phyloP scores from a whole-genome alignment of 2,113 vertebrate genomes.

The Eclectus roratus region DNA sequence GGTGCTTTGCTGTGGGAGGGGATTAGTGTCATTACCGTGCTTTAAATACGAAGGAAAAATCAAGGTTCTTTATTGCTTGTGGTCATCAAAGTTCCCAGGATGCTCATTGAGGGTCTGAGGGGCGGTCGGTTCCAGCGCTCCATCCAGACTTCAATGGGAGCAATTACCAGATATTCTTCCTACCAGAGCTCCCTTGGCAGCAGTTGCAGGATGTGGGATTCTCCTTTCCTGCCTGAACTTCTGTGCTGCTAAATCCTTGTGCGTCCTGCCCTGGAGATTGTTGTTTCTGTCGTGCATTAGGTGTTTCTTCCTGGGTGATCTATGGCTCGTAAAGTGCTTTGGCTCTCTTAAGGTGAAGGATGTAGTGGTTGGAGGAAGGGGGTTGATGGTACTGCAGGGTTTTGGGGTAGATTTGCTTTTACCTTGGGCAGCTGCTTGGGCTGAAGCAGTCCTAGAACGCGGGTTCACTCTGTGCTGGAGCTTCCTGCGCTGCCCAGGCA shows the following conservation, averaged over 20 bases:
- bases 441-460: background rate
- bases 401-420: background rate
- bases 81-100: background rate
- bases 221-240: background rate
- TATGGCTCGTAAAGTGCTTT: fast-evolving
- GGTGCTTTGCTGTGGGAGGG: background rate
- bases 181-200: background rate
- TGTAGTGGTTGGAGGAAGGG: background rate
- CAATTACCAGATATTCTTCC: background rate
- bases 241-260: background rate
- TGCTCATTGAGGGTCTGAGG: background rate
- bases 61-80: background rate
- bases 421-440: background rate
- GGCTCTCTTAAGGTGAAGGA: background rate
- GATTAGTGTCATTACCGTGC: background rate
- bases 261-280: background rate
- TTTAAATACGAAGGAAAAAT: background rate
- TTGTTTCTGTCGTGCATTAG: background rate
- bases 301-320: background rate
- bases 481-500: background rate
- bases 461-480: background rate
- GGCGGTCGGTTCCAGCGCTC: background rate
- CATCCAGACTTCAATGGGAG: background rate
- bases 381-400: background rate
- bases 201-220: constrained; percentile 11